Evolutionary conservation across 2,797 vertebrate species (phyloP), one percentile per base, ranked within the genome.

Genomic region (Xenops minutus): DNA sequence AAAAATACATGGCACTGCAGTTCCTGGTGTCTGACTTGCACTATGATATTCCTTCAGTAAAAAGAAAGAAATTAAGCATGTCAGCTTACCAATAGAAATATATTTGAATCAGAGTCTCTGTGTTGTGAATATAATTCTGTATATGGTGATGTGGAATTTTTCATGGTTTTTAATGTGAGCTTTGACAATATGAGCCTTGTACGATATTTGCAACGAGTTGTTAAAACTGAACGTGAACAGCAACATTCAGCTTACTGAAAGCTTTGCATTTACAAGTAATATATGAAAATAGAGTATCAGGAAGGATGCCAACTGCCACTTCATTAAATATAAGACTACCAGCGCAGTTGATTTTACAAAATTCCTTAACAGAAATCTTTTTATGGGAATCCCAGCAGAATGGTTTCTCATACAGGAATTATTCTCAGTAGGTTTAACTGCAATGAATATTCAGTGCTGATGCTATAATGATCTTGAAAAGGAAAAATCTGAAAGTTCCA

Each of bases 211-310:
- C 62, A 84, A 81, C 36, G n/a, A 78, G 55, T 41, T 96, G 64
- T 97, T 96, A 92, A 93, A 88, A 62, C 63, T 86, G 66, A 93
- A 87, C 79, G 49, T 87, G 85, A 89, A 73, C 72, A 92, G 71
- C 91, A 89, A 55, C 72, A 64, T 85, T 91, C 75, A 87, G 56
- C 55, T 88, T 74, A 76, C 67, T 39, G 49, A 92, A 92, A 95
- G 54, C 59, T 93, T 88, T 92, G 23, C 81, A 69, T 81, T 95
- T 95, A 58, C 44, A 69, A 87, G 69, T 80, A 93, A 78, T 91
- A 49, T 43, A 85, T 94, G 78, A 64, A 92, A 90, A 91, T 71
- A 72, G 51, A 94, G 44, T 88, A 69, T 80, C 51, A 62, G 93
- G 90, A 91, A 82, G 61, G 49, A 72, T 95, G 89, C 94, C 90